Base-by-base conservation (phyloP, 2,797 vertebrate species). In the Anolis apletophallus region DNA sequence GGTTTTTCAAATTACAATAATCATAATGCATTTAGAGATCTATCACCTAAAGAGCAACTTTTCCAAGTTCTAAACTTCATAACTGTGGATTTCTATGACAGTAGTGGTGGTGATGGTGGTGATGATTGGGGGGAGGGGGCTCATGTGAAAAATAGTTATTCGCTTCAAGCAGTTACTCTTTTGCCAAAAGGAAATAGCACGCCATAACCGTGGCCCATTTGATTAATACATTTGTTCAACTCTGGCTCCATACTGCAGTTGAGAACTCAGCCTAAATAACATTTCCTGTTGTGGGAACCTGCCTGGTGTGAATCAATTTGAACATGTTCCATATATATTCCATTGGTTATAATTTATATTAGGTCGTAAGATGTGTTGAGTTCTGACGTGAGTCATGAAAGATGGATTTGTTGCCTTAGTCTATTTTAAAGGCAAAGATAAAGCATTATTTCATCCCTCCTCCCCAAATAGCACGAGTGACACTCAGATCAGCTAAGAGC, bases 371-470 rank as follows among this genome's bases (percentile, higher is more conserved):
- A 83, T 81, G 61, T 75, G 21, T 77, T 89, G 61, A 80, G 73
- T 71, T 91, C 68, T 71, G 81, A 78, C 88, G 79, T 81, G 79
- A 84, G 57, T 46, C 17, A 87, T 89, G 84, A 89, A 50, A 93
- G 32, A 54, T 86, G 68, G 78, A 9, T 91, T 40, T 89, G 93
- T 94, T 88, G 40, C 52, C 40, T 85, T 78, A 12, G 80, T 1
- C 82, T 57, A 80, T 82, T 93, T 90, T 83, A 88, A 90, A 80
- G 76, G 7, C 26, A 94, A 88, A 84, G 5, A 73, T 87, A 81
- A 88, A 95, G 71, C 55, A 14, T 3, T 68, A 1, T 81, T 89
- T 85, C 83, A 46, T 46, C 7, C 26, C 55, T 90, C 64, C n/a
- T 89, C 67, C 57, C 1, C 55, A 68, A 89, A 91, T 32, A 11